These are phyloP conservation scores for Eleginops maclovinus DNA, from an alignment of 2,113 vertebrate species.

Conservation along the genomic window DNA sequence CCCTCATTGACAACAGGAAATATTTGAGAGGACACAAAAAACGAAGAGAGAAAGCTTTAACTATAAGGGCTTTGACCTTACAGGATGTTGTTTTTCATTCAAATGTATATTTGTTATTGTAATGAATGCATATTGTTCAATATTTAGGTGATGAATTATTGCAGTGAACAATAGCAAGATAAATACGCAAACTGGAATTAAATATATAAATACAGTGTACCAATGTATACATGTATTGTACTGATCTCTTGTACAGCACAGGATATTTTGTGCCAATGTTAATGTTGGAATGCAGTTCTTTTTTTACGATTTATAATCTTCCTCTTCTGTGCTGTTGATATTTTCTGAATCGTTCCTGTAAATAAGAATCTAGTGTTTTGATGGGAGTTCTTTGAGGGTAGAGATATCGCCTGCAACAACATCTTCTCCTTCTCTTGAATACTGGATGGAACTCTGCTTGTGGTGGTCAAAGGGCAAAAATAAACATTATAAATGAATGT, in stretches of 20 bases:
- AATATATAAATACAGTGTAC: conserved; percentile 15
- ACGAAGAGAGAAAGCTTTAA: not conserved
- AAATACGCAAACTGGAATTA: not conserved
- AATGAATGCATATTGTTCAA: not conserved
- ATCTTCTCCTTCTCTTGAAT: no score
- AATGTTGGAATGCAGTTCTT: not conserved
- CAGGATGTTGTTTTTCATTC: not conserved
- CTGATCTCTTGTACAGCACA: not conserved
- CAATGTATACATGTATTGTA: not conserved
- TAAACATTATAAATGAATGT: no score
- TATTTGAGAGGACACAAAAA: not conserved
- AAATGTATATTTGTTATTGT: conserved; percentile 21
- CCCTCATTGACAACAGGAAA: not conserved
- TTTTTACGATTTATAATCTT: not conserved
- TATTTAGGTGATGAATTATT: not conserved
- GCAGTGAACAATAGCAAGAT: not conserved
- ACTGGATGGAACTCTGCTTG: no score
- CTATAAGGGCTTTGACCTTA: no score
- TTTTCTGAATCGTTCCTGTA: not conserved
- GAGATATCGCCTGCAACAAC: no score
- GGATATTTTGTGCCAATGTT: not conserved
- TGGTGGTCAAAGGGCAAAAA: no score
- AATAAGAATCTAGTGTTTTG: not conserved
- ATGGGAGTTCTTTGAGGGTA: no score
- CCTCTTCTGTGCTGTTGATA: not conserved